Evolutionary conservation across 1,140 invertebrate species (phyloP).

Genomic region (Dinoponera quadriceps): DNA sequence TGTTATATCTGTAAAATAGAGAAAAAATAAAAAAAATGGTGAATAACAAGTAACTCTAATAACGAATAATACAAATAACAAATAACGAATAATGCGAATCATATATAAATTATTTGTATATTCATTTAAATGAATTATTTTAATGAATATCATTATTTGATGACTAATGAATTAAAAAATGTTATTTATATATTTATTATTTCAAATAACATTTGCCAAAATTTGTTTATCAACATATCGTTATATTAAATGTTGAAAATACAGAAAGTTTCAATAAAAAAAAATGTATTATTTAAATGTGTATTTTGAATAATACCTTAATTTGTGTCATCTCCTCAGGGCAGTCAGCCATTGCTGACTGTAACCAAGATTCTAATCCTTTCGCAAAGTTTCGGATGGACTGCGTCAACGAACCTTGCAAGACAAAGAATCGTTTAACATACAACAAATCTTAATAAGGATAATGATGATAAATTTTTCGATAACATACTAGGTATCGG

Average conservation of each 20-base stretch:
- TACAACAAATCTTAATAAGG: background rate
- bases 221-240: too few species aligned
- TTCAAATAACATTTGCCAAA: too few species aligned
- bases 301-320: conserved; percentile 87
- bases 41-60: too few species aligned
- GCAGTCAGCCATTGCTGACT: conserved; percentile 94
- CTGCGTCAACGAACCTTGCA: conserved; percentile 94
- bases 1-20: too few species aligned
- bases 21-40: too few species aligned
- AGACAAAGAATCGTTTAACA: conserved; percentile 46
- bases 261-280: background rate
- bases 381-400: conserved; percentile 97
- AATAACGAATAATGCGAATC: too few species aligned
- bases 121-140: too few species aligned
- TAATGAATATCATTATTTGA: too few species aligned
- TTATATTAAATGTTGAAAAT: background rate
- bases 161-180: too few species aligned
- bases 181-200: too few species aligned
- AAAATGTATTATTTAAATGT: background rate
- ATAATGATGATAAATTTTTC: background rate
- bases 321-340: conserved; percentile 93
- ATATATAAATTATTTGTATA: too few species aligned
- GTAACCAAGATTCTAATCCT: conserved; percentile 95
- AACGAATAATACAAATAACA: too few species aligned
- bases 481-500: conserved; percentile 93